phyloP scores from a whole-genome alignment of 2,797 vertebrate species.

The Catostomus latipinnis region DNA sequence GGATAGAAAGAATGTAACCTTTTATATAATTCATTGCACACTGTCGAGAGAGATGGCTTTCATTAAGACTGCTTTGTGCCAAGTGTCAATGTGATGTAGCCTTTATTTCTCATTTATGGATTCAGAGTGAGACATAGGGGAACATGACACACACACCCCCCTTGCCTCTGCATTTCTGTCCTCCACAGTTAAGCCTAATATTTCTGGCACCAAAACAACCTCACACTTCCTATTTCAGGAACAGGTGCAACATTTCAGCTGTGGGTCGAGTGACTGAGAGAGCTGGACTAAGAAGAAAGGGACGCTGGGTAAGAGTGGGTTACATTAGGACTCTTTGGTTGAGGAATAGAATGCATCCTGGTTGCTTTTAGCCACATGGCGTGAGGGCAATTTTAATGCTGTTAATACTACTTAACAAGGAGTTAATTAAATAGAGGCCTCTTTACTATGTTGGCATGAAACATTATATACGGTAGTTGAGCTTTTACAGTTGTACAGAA shows the following conservation, averaged over 20 bases:
- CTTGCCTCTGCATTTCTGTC: slow-evolving; percentile 71
- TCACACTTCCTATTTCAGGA: slow-evolving; percentile 80
- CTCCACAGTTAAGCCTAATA: slow-evolving; percentile 75
- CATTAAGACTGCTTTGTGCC: slow-evolving; percentile 17
- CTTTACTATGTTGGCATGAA: slow-evolving; percentile 15
- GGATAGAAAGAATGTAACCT: too few relatives aligned
- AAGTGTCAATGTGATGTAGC: slow-evolving; percentile 13
- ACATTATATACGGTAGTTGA: not conserved
- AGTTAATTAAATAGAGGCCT: slow-evolving; percentile 55
- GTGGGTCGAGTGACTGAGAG: slow-evolving; percentile 71
- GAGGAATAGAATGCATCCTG: slow-evolving; percentile 8
- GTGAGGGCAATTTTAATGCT: slow-evolving; percentile 56
- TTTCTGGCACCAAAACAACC: slow-evolving; percentile 84
- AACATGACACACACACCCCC: slow-evolving; percentile 35
- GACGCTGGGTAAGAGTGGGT: slow-evolving; percentile 28
- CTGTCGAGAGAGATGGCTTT: not conserved
- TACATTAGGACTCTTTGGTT: slow-evolving; percentile 30
- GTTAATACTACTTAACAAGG: slow-evolving; percentile 66
- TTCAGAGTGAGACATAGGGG: not conserved
- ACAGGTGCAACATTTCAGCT: slow-evolving; percentile 75
- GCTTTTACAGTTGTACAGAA: not conserved
- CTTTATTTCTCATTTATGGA: slow-evolving; percentile 21
- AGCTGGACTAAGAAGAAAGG: not conserved
- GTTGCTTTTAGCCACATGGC: slow-evolving; percentile 21
- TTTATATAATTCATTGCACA: not conserved